phyloP scores from a whole-genome alignment of 2,113 vertebrate species.

The Solea senegalensis region DNA sequence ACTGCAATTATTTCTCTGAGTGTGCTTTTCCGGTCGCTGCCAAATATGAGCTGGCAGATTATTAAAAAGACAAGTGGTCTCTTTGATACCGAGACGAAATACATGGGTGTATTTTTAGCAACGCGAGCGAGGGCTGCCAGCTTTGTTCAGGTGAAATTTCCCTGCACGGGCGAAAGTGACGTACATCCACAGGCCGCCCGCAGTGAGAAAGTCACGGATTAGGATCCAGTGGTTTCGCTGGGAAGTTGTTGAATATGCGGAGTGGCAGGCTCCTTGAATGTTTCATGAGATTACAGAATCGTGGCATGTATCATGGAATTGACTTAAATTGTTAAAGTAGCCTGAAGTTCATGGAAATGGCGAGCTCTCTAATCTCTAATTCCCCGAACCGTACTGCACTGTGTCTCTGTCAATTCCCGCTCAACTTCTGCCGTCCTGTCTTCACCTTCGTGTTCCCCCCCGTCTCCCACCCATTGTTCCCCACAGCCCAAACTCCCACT shows the following conservation, averaged over 20 bases:
- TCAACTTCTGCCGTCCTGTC: slow-evolving; percentile 43
- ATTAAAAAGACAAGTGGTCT: slow-evolving; percentile 82
- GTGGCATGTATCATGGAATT: slow-evolving; percentile 64
- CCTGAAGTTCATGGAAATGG: slow-evolving; percentile 63
- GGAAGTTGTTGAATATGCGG: slow-evolving; percentile 66
- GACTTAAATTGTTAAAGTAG: slow-evolving; percentile 74
- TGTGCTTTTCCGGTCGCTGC: slow-evolving; percentile 73
- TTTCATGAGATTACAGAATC: slow-evolving; percentile 73
- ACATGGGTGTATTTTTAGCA: slow-evolving; percentile 80
- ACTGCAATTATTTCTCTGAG: slow-evolving; percentile 81
- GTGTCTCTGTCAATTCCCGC: slow-evolving; percentile 53
- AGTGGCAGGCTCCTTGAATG: slow-evolving; percentile 71
- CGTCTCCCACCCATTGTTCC: slow-evolving; percentile 25
- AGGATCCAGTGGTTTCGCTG: slow-evolving; percentile 35
- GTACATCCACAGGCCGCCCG: slow-evolving; percentile 39
- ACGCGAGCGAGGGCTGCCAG: slow-evolving; percentile 71
- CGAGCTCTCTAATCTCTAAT: slow-evolving; percentile 62
- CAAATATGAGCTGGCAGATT: slow-evolving; percentile 81
- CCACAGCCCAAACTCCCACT: slow-evolving; percentile 19
- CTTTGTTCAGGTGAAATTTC: slow-evolving; percentile 78
- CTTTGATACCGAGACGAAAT: slow-evolving; percentile 81
- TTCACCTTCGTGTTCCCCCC: slow-evolving; percentile 9
- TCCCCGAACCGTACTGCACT: slow-evolving; percentile 46
- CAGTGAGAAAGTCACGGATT: slow-evolving; percentile 51
- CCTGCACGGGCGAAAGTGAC: slow-evolving; percentile 35